phyloP scores from a whole-genome alignment of 2,113 vertebrate species.

The Romanogobio albipinnatus region DNA sequence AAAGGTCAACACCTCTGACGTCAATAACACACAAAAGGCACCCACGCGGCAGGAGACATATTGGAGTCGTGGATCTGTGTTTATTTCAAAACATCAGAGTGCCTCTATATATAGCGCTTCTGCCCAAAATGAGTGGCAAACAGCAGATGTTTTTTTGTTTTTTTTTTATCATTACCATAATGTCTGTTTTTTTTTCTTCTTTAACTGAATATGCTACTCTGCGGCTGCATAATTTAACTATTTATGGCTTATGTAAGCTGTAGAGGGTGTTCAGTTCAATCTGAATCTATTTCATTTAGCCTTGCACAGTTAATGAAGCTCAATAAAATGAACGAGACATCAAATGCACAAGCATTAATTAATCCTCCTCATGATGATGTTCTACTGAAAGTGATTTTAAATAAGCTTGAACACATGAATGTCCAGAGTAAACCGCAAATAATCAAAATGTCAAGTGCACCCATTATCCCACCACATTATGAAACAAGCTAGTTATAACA shows the following conservation, averaged over 20 bases:
- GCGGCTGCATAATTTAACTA: background rate
- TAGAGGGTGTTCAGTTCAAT: background rate
- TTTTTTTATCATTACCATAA: conserved; percentile 9
- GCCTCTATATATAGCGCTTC: conserved; percentile 33
- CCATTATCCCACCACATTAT: background rate
- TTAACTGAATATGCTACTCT: background rate
- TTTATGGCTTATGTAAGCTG: background rate
- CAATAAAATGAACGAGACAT: background rate
- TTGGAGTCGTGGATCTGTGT: conserved; percentile 20
- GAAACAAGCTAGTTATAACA: background rate
- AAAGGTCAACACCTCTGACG: conserved; percentile 79
- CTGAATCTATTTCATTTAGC: background rate
- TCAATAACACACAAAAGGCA: conserved; percentile 76
- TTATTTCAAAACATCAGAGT: conserved; percentile 30
- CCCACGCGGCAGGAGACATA: conserved; percentile 44
- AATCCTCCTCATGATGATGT: too few species aligned
- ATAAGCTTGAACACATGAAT: background rate
- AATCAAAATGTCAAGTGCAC: background rate
- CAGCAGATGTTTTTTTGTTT: background rate
- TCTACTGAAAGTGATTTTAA: background rate
- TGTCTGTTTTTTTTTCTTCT: background rate
- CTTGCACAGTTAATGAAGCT: background rate
- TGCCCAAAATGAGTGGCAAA: background rate
- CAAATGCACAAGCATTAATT: background rate
- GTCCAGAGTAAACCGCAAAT: background rate